Evolutionary conservation across 2,797 vertebrate genomes (phyloP).

Genomic region (Arnoldichthys spilopterus): DNA sequence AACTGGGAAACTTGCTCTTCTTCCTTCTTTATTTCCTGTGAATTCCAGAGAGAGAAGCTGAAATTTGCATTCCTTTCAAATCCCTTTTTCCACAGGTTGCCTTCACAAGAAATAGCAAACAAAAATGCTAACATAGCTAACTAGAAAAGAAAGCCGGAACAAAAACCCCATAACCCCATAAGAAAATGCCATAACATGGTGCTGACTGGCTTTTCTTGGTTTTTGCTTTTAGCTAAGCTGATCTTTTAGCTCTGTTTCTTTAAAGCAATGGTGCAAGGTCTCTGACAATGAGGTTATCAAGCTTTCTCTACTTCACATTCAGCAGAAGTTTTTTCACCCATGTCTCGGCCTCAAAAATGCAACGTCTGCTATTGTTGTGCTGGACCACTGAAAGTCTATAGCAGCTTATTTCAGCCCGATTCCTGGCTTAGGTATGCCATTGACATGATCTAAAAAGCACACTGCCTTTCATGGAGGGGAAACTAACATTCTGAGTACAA

Average conservation of each 20-base stretch:
- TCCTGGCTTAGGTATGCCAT: neutral
- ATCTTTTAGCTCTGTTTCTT: neutral
- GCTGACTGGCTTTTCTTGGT: neutral
- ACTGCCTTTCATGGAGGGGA: slow-evolving; percentile 47
- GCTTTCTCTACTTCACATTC: neutral
- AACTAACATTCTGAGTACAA: slow-evolving; percentile 69
- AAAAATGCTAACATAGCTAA: neutral
- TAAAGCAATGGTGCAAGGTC: neutral
- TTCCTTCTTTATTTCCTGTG: neutral
- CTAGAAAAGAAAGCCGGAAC: neutral
- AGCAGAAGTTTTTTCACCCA: neutral
- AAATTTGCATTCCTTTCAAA: neutral
- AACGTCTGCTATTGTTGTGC: neutral
- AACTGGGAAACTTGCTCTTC: neutral
- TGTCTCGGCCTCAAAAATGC: neutral
- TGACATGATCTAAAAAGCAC: slow-evolving; percentile 7
- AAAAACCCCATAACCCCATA: no score
- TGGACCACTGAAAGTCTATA: neutral
- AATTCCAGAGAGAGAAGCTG: neutral
- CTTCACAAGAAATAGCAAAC: neutral
- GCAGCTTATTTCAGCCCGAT: neutral
- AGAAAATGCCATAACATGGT: neutral
- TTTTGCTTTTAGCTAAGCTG: neutral
- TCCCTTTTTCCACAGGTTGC: neutral
- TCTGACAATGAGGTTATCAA: neutral